A percentile compares a stretch with the other conserved stretches of the same genome.
Evolutionary conservation across 2,113 vertebrate genomes (phyloP).

Genomic region (Papio anubis): DNA sequence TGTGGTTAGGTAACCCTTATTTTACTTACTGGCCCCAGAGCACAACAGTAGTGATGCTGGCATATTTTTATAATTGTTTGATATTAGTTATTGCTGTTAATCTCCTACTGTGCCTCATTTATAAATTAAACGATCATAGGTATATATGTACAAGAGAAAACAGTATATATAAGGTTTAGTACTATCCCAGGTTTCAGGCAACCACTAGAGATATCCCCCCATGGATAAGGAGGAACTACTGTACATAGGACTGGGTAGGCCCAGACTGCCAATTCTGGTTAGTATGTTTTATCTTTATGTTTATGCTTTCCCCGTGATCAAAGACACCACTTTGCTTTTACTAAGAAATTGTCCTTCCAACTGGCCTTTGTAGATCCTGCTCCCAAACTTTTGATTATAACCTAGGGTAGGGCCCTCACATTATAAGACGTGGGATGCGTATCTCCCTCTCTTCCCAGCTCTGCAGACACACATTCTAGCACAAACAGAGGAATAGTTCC

Average conservation of each 20-base stretch:
- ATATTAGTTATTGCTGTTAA: neutral
- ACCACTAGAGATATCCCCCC: neutral
- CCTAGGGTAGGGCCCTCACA: neutral
- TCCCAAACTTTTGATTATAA: neutral
- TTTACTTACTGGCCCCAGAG: neutral
- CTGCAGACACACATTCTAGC: neutral
- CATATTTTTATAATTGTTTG: neutral
- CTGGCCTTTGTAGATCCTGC: neutral
- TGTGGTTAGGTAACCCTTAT: neutral
- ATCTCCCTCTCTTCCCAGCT: neutral
- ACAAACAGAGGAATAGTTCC: neutral
- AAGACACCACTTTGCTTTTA: neutral
- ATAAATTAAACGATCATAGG: neutral
- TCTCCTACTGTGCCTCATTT: neutral
- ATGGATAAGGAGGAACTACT: neutral
- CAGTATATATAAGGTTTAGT: neutral
- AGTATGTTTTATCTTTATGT: neutral
- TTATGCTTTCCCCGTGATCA: neutral
- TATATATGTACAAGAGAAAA: neutral
- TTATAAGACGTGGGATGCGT: rapidly evolving
- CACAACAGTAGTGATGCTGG: neutral
- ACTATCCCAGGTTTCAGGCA: neutral
- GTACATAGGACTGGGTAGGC: neutral
- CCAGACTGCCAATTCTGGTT: neutral
- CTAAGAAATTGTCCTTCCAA: neutral